Evolutionary conservation across 2,113 vertebrate genomes (phyloP), one percentile per base, ranked within the genome.

Genomic region (Halcyon malimbica): DNA sequence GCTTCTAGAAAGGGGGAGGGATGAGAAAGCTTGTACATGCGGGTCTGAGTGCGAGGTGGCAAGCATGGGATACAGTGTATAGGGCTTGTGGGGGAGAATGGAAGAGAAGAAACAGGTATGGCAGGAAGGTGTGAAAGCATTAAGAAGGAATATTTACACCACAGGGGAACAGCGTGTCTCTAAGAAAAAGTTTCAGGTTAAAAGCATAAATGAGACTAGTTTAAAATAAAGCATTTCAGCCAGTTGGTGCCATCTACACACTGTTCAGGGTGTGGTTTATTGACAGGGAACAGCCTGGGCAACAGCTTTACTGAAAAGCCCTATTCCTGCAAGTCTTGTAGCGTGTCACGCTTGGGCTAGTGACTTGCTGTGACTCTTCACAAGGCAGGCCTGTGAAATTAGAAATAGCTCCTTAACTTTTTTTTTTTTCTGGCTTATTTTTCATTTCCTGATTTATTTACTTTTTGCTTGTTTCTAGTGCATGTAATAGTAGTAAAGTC

Each of bases 401-500:
- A 75, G 63, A 74, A 92, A 16, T 59, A 78, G 62, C 65, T 77
- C 31, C n/a, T 94, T 56, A 8, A 0, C 2, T 73, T 90, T 93
- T 88, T 10, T 93, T 93, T 73, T 75, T 69, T 96, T 87, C 63
- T 82, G 35, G 23, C 48, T 89, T 87, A 51, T 74, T 93, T 95
- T 96, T 80, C 3, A 31, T 93, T 89, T 90, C 54, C 44, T 89
- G 19, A 35, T 81, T 93, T 70, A 63, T 92, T 89, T 83, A 28
- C 39, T 87, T 82, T 80, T 87, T 93, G 26, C 28, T 64, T 81
- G 18, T 89, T 96, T 95, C 28, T 92, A 96, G 95, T 77, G 78
- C 93, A 92, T 51, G 62, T 46, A 69, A 33, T 56, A 87, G 79
- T 84, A 81, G 93, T 97, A 93, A 95, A 97, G 89, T 75, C 62